These are phyloP conservation scores for Conus betulinus DNA, from an alignment of 1,140 invertebrate genomes.

Conservation along the genomic window DNA sequence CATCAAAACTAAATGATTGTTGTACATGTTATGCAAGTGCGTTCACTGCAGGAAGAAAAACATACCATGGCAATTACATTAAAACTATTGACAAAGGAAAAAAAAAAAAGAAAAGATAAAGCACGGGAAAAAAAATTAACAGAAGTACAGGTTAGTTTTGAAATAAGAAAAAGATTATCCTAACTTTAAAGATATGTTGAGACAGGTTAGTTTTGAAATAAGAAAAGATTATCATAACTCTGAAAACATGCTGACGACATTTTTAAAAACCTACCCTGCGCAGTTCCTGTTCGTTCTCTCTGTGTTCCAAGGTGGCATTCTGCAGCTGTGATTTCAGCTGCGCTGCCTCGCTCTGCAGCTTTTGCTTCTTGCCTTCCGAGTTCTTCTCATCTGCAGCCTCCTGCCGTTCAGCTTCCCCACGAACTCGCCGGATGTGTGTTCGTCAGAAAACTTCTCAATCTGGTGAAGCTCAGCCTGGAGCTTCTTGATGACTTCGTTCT, in stretches of 20 bases:
- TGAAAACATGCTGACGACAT: background rate
- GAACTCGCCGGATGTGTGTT: conserved; percentile 69
- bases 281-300: conserved; percentile 70
- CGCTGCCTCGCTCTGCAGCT: conserved; percentile 65
- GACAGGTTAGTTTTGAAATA: too few relatives aligned
- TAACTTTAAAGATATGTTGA: too few relatives aligned
- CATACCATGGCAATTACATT: too few relatives aligned
- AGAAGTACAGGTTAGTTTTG: too few relatives aligned
- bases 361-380: conserved; percentile 71
- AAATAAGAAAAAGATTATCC: too few relatives aligned
- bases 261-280: conserved; percentile 64
- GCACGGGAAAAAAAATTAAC: too few relatives aligned
- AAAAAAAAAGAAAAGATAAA: too few relatives aligned
- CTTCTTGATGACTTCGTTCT: conserved; percentile 73
- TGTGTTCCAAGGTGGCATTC: conserved; percentile 70
- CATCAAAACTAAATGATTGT: too few relatives aligned
- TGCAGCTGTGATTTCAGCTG: conserved; percentile 68
- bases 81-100: too few relatives aligned
- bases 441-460: conserved; percentile 74
- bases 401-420: conserved; percentile 73
- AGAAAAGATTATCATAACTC: too few relatives aligned
- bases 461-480: conserved; percentile 72
- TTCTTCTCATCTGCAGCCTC: conserved; percentile 72
- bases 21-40: too few relatives aligned
- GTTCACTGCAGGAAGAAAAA: too few relatives aligned